phyloP scores from a whole-genome alignment of 2,888 invertebrate genomes.

The Dyspetes luteomarginatus region DNA sequence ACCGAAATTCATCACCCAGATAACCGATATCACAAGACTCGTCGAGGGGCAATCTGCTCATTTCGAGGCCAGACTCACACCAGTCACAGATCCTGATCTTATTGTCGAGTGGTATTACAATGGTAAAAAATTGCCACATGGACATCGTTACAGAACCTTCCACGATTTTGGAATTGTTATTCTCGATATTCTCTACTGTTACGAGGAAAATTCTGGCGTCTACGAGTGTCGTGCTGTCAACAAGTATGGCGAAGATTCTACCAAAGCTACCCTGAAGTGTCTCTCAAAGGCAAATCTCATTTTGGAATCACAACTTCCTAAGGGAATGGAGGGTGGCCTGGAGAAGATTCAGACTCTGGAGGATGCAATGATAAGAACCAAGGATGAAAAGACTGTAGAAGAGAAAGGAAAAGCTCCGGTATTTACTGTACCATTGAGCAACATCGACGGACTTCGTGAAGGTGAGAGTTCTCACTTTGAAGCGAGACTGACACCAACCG shows the following conservation, averaged over 20 bases:
- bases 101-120: slow-evolving; percentile 98
- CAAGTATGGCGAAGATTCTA: slow-evolving; percentile 94
- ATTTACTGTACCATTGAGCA: slow-evolving; percentile 94
- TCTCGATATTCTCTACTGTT: slow-evolving; percentile 97
- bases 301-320: slow-evolving; percentile 96
- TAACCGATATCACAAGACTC: slow-evolving; percentile 92
- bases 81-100: slow-evolving; percentile 97
- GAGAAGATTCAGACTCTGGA: slow-evolving; percentile 97
- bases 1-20: slow-evolving; percentile 95
- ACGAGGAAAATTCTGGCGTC: slow-evolving; percentile 97
- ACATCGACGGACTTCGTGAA: slow-evolving; percentile 93
- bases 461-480: slow-evolving; percentile 97
- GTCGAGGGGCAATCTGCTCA: slow-evolving; percentile 98
- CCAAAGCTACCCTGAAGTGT: slow-evolving; percentile 93
- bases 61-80: slow-evolving; percentile 96
- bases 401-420: slow-evolving; percentile 94
- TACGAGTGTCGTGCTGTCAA: slow-evolving; percentile 97
- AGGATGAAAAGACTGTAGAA: slow-evolving; percentile 90
- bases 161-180: slow-evolving; percentile 99
- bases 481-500: slow-evolving; percentile 94
- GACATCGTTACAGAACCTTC: slow-evolving; percentile 98
- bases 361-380: slow-evolving; percentile 92
- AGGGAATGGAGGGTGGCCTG: slow-evolving; percentile 97
- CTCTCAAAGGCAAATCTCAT: slow-evolving; percentile 95
- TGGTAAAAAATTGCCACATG: slow-evolving; percentile 95